Conservation (phyloP, 2,888 invertebrate genomes). For the Hypomecis atomaria region DNA sequence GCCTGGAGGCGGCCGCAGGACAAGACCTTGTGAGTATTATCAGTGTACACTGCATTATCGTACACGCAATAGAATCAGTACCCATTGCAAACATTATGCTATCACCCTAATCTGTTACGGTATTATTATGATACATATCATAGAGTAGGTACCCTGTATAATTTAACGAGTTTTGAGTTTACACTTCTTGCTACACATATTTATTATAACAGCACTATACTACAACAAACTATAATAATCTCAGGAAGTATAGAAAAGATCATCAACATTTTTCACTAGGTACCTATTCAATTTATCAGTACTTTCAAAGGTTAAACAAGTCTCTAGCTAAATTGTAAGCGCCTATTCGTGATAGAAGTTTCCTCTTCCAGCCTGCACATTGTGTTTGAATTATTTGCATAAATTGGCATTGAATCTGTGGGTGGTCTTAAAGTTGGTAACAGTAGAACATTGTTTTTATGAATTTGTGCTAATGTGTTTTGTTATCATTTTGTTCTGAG, state of each 20-base stretch:
- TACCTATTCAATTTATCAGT: conserved; percentile 9
- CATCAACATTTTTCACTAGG: conserved; percentile 1
- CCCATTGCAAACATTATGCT: background rate
- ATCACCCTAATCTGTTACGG: background rate
- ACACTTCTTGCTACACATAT: background rate
- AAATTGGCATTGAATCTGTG: conserved; percentile 55
- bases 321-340: conserved; percentile 26
- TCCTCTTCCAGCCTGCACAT: conserved; percentile 46
- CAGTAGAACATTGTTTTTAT: conserved; percentile 45
- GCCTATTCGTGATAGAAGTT: conserved; percentile 45
- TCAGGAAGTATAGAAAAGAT: conserved; percentile 1
- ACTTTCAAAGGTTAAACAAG: conserved; percentile 42
- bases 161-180: background rate
- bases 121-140: conserved; percentile 10
- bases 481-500: conserved; percentile 31
- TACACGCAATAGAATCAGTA: background rate
- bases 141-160: background rate
- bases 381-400: conserved; percentile 60
- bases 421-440: conserved; percentile 43
- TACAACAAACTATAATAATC: background rate
- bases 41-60: background rate
- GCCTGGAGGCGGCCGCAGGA: conserved; percentile 84
- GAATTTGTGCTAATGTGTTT: conserved; percentile 41
- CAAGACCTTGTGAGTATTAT: conserved; percentile 86
- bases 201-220: no score